These are phyloP conservation scores for Dicerorhinus sumatrensis DNA, from an alignment of 2,113 vertebrate species.

Conservation along the genomic window DNA sequence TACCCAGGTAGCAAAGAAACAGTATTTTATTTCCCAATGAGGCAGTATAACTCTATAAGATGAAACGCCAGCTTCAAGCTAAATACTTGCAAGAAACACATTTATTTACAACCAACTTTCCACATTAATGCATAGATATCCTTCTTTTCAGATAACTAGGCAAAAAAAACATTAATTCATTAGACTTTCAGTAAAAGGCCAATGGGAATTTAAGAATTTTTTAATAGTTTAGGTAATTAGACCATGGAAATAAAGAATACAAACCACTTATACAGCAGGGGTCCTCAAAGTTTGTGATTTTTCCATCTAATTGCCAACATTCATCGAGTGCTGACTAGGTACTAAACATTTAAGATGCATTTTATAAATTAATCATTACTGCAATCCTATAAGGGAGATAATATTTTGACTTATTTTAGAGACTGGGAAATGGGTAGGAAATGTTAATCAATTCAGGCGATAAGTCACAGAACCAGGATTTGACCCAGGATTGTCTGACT, in stretches of 20 bases:
- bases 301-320: not conserved
- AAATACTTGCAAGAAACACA: conserved; percentile 64
- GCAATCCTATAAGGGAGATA: not conserved
- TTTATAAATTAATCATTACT: not conserved
- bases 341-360: not conserved
- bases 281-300: not conserved
- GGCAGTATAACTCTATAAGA: not conserved
- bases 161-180: conserved; percentile 38
- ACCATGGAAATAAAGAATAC: not conserved
- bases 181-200: not conserved
- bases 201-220: not conserved
- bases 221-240: not conserved
- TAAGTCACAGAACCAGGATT: not conserved
- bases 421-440: not conserved
- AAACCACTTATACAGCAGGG: not conserved
- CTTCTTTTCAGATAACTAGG: not conserved
- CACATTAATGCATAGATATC: not conserved
- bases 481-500: not conserved
- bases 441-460: not conserved
- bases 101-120: conserved; percentile 44
- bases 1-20: not conserved
- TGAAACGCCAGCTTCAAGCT: conserved; percentile 30
- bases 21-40: conserved; percentile 4
- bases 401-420: not conserved
- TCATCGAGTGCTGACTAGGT: not conserved